Evolutionary conservation across 2,888 invertebrate genomes (phyloP), one percentile per base, ranked within the genome.

Genomic region (Tachina grossa): DNA sequence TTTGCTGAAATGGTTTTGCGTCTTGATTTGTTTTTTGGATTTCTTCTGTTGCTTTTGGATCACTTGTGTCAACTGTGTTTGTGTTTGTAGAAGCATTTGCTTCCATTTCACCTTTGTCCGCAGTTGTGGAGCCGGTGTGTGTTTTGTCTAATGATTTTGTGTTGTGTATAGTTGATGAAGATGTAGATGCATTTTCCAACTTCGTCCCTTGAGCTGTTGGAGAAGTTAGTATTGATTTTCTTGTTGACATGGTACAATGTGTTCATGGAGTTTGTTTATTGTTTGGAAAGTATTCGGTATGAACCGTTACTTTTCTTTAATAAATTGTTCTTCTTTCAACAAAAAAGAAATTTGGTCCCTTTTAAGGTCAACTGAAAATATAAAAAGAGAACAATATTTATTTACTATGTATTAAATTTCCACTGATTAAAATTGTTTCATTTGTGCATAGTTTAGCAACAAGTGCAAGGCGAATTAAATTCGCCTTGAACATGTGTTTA

Each of bases 171-270:
- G 74, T 72, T 72, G 78, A 71, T 43, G 84, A 9, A 9, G 81
- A 61, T 78, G 72, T 51, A 43, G 82, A 59, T 59, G 78, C 59
- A 79, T 77, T 63, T 81, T 87, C 75, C 41, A 84, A 71, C 83
- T 80, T 85, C 74, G 83, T 69, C 69, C 87, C 81, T 82, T 77
- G 68, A 72, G 66, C 69, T 84, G 78, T 74, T 65, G 84, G 74
- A 76, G 86, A 84, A 63, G 78, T 72, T 65, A 72, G 41, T 79
- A 79, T 63, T 59, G 85, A 78, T 88, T 88, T 88, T 55, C 88
- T 84, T 72, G 88, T 84, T 84, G 88, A 88, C 88, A 88, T 88
- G 79, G 74, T 85, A 83, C 55, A 83, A 66, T 53, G 14, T 84
- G 78, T 83, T 74, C 65, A 80, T 83, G 65, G 65, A 86, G 71